A percentile compares a stretch with the other conserved stretches of the same genome.
phyloP scores from a whole-genome alignment of 2,113 vertebrate species.

The Myotis davidii region DNA sequence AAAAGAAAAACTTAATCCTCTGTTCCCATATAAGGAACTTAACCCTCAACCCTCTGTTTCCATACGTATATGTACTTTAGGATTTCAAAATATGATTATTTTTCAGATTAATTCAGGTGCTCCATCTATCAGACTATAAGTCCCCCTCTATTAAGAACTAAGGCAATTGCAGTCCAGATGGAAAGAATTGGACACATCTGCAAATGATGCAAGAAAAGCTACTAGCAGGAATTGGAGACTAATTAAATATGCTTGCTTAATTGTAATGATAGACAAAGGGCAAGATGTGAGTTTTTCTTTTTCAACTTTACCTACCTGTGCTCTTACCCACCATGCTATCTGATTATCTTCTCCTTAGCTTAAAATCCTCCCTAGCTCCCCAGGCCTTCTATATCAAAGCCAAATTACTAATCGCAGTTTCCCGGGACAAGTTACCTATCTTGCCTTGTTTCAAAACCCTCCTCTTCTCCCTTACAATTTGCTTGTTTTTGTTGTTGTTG shows the following conservation, averaged over 20 bases:
- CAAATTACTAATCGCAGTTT: not conserved
- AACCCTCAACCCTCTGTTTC: no score
- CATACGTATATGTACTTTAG: no score
- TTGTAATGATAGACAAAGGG: not conserved
- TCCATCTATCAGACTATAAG: no score
- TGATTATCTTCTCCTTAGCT: not conserved
- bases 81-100: no score
- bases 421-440: not conserved
- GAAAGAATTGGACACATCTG: not conserved
- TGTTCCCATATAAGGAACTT: no score
- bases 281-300: not conserved
- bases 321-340: not conserved
- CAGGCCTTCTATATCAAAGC: not conserved
- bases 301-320: not conserved
- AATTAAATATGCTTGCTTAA: not conserved
- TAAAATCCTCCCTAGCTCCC: not conserved
- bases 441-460: not conserved
- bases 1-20: no score
- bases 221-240: not conserved
- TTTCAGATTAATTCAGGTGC: no score
- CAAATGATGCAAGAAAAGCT: not conserved
- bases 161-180: not conserved
- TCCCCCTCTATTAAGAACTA: not conserved
- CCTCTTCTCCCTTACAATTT: not conserved
- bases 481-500: no score